Base-by-base conservation (phyloP, 2,888 invertebrate species). In the Eulithis testata region DNA sequence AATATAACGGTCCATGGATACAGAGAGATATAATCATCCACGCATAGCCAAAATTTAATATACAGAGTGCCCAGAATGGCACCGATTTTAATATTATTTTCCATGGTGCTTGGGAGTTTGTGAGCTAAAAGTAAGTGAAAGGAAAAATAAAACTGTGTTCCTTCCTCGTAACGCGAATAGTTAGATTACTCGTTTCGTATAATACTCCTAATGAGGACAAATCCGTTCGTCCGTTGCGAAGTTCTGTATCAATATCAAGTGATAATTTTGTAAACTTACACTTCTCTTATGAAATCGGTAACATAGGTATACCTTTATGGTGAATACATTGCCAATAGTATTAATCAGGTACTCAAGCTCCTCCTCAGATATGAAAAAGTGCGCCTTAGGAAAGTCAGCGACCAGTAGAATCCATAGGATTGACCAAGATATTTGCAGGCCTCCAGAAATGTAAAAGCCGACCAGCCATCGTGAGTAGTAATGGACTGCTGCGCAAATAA, bases 381-480 rank as follows among this genome's bases (percentile, higher is more conserved):
- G 96, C 64, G 91, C 88, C 3, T 85, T 88, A 0, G 96, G 96
- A 50, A 90, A 93, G 79, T 96, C 95, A 0, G 94, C 93, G 0
- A 95, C 94, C 5, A 94, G 65, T 11, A 94, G 71, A 27, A 94
- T 90, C 95, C 96, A 96, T 0, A 93, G 65, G 0, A 88, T 52
- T 0, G 94, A 86, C 86, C 95, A 95, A 0, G 93, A 11, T 0
- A 94, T 76, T 76, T 95, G 93, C 6, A 94, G 74, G 0, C 94
- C 78, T 0, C 95, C 94, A 0, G 94, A 89, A n/a, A 94, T 80
- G 76, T 95, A 95, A 86, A 95, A 96, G 0, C 95, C 96, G 79
- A 94, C 91, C 3, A 94, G 93, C 96, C 96, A 96, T 52, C 94
- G 94, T 0, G 94, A 86, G 11, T 87, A 84, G 63, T 94, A 94